A percentile compares a stretch with the other conserved stretches of the same genome.
phyloP scores from a whole-genome alignment of 2,797 vertebrate genomes.

The Peromyscus nudipes region DNA sequence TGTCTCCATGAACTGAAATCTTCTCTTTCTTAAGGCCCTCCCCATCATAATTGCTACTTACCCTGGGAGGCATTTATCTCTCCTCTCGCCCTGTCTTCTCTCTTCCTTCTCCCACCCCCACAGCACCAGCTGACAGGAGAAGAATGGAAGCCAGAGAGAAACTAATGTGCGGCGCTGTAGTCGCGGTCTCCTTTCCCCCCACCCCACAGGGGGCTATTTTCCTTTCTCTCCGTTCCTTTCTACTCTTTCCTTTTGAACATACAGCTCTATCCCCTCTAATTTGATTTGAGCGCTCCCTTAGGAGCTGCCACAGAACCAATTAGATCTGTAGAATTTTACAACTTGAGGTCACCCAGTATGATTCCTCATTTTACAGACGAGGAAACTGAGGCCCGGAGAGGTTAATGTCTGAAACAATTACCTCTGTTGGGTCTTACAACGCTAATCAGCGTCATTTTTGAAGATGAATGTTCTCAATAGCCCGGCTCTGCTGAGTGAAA shows the following conservation, averaged over 20 bases:
- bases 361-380: conserved; percentile 83
- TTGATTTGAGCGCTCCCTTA: conserved; percentile 71
- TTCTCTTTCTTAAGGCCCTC: conserved; percentile 26
- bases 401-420: conserved; percentile 78
- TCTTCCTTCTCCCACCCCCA: not conserved
- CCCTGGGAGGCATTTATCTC: not conserved
- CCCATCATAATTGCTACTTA: conserved; percentile 37
- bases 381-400: conserved; percentile 81
- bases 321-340: conserved; percentile 71
- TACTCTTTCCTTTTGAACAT: conserved; percentile 64
- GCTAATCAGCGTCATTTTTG: conserved; percentile 72
- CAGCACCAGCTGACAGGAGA: conserved; percentile 15
- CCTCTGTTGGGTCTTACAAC: conserved; percentile 56
- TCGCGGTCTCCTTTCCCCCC: not conserved
- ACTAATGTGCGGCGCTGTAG: not conserved
- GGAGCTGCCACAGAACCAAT: conserved; percentile 74
- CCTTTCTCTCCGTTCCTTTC: conserved; percentile 57
- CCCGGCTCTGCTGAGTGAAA: not conserved
- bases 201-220: conserved; percentile 60
- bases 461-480: conserved; percentile 76
- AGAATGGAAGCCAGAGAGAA: conserved; percentile 46
- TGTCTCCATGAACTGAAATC: conserved; percentile 7
- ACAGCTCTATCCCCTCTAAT: conserved; percentile 57
- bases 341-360: conserved; percentile 71
- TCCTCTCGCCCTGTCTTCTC: not conserved